Evolutionary conservation across 1,140 invertebrate genomes (phyloP), one percentile per base, ranked within the genome.

Genomic region (Matsumurasca onukii): DNA sequence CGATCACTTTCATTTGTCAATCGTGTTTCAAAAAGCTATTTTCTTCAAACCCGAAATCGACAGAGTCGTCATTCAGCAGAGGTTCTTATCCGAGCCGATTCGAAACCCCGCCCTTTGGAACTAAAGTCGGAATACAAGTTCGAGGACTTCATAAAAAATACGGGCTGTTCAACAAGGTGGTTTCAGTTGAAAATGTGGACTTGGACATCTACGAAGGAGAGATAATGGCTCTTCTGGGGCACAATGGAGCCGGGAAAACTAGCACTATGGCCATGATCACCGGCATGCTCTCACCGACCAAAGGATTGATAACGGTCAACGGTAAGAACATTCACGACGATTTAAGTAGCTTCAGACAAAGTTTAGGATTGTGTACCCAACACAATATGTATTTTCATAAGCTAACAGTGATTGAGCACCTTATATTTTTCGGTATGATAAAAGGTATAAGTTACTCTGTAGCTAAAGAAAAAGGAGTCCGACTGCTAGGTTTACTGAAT

Each of bases 161-260:
- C 66, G 70, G 70, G 2, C 39, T 57, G 48, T 31, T 69, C 3
- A 66, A 30, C n/a, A 51, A 51, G 24, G 24, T 3, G 3, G 49
- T 51, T n/a, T 70, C 74, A 3, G 70, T 74, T 5, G 69, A 74
- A 45, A 70, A 69, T 15, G 59, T 73, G 0, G n/a, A n/a, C n/a
- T n/a, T n/a, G n/a, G n/a, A n/a, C n/a, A n/a, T n/a, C n/a, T n/a
- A n/a, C n/a, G n/a, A 73, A 34, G 92, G 91, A 0, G 91, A 95
- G 78, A 91, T 96, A 1, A 90, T 95, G 75, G 93, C 92, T 0
- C 81, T 96, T 9, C 79, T 96, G 0, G 93, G 93, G 0, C 92
- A 93, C 73, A 95, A 94, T 75, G 89, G 89, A 20, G 93, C 93
- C 30, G 93, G 93, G 0, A 96, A 96, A 82, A 94, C 92, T 1